These are phyloP conservation scores for Pollicipes pollicipes DNA, from an alignment of 1,140 invertebrate species.

Conservation along the genomic window DNA sequence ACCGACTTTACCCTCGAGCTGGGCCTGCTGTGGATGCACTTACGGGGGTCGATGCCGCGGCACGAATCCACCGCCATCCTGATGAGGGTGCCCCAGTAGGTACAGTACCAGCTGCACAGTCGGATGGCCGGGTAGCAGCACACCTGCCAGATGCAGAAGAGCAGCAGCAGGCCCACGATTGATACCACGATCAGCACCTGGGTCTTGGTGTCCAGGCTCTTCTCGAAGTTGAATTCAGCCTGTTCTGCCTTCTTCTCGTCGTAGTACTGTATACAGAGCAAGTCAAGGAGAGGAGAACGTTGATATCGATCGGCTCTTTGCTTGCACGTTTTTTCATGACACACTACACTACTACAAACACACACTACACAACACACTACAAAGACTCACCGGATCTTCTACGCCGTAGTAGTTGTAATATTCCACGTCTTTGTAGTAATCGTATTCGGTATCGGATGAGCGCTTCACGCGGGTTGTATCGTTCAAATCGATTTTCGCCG, in stretches of 20 bases:
- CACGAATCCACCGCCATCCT: neutral
- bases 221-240: neutral
- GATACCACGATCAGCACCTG: neutral
- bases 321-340: too few relatives aligned
- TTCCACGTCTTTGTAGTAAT: neutral
- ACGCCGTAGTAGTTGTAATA: constrained; percentile 4
- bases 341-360: too few relatives aligned
- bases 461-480: neutral
- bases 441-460: neutral
- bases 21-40: too few relatives aligned
- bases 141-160: neutral
- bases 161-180: neutral
- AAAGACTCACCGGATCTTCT: neutral
- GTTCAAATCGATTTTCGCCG: neutral
- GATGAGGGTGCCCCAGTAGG: neutral
- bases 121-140: neutral
- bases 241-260: neutral
- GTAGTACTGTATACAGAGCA: neutral
- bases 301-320: too few relatives aligned
- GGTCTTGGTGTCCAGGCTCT: neutral
- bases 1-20: too few relatives aligned
- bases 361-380: too few relatives aligned
- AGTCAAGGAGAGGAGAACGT: too few relatives aligned
- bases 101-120: constrained; percentile 1
- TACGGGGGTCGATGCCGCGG: neutral